Evolutionary conservation across 2,113 vertebrate species (phyloP), one percentile per base, ranked within the genome.

Genomic region (Mastomys natalensis): DNA sequence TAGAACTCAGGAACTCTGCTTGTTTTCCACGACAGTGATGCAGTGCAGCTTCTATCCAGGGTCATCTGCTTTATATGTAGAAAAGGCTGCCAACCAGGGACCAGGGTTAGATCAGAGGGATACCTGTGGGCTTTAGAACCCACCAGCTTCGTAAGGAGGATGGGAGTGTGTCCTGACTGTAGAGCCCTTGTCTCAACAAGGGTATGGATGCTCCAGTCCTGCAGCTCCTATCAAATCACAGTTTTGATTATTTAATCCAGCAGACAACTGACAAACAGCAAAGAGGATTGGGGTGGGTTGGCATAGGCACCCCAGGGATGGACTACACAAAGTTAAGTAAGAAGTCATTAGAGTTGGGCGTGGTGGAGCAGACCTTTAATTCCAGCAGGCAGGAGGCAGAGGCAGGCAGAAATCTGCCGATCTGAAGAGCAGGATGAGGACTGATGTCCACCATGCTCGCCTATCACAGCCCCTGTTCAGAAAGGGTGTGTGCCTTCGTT

Each of bases 231-330:
- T n/a, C n/a, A n/a, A 43, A 82, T n/a, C 70, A 24, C 84, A 58
- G n/a, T 73, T 64, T 70, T 19, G 60, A 29, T 40, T 72, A 2
- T 76, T 66, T n/a, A 0, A 2, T 66, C 62, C 34, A 21, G 13
- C 62, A 40, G 78, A 5, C 53, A 29, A 15, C 43, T 4, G 10
- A 73, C 40, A 68, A 51, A 76, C 68, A 37, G 1, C 24, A 17
- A 29, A 8, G 55, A 85, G 51, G 51, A 10, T 4, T 7, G 31
- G 48, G 4, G 5, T 40, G 73, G 8, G 29, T 26, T 29, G 8
- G 40, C 82, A 72, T 73, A 43, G 8, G 48, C 0, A 0, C 7
- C 1, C 12, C 1, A 26, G 60, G 86, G 15, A 1, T 4, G 53
- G 48, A 34, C 45, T 26, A 5, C 12, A 3, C 58, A 19, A 5